Base-by-base conservation (phyloP, 1,140 invertebrate species). In the Drosophila seguyi region DNA sequence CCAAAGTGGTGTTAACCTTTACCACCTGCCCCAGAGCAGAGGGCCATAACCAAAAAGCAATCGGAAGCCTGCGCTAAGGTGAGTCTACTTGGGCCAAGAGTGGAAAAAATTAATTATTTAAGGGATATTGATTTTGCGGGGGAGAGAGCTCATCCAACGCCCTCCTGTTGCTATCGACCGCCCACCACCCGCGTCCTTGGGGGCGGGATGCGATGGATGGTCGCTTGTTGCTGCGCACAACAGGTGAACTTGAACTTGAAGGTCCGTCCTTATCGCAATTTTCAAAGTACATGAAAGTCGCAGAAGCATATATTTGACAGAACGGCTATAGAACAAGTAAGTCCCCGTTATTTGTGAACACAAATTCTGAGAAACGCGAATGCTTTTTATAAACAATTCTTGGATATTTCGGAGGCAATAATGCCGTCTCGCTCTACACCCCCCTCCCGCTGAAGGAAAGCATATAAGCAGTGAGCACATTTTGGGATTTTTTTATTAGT, bases 201-300 rank as follows among this genome's bases (percentile, higher is more conserved):
- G 25, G 27, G 25, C 20, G 36, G 61, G 16, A 50, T 45, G 11
- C 18, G n/a, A n/a, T n/a, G 29, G 14, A 20, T 20, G 39, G 36
- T 57, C 25, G 71, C 71, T 75, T 75, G 72, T 76, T 76, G 72
- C 71, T 78, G 82, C 78, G 78, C 59, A 85, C 82, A 85, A 85
- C 82, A 85, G 82, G 82, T 85, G 82, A 67, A 84, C 29, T 58
- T 85, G 82, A 67, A 84, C 29, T 58, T 39, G 14, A n/a, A 22
- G 20, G 36, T n/a, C 53, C 18, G 38, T 59, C 4, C 14, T 63
- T 57, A 16, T 52, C 29, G 27, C 13, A 52, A 34, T 63, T 62
- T 13, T 25, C 18, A 29, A 18, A 57, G 20, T 38, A 38, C 45
- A 61, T 14, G 38, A 34, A 20, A 20, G n/a, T 16, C 2, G n/a